Evolutionary conservation across 2,888 invertebrate genomes (phyloP).

Genomic region (Cyrtodaria siliqua): DNA sequence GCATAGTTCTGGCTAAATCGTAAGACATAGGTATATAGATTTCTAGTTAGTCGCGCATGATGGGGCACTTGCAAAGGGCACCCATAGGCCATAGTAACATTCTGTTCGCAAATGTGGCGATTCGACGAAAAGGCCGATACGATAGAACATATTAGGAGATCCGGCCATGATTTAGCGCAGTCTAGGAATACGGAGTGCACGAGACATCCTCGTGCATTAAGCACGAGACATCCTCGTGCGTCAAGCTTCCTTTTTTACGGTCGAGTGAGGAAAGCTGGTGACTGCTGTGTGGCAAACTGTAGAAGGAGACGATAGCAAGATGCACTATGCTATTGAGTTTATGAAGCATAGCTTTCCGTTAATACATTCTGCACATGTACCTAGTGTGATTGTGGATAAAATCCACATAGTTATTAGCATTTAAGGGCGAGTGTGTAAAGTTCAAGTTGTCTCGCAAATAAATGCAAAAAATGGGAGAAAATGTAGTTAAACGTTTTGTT

Average conservation of each 20-base stretch:
- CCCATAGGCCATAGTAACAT: too few species aligned
- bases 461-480: too few species aligned
- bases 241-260: too few species aligned
- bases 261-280: too few species aligned
- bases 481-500: too few species aligned
- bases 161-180: not conserved
- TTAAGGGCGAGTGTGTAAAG: not conserved
- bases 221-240: too few species aligned
- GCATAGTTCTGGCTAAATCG: not conserved
- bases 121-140: slow-evolving; percentile 1
- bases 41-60: too few species aligned
- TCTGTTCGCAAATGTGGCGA: not conserved
- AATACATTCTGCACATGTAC: too few species aligned
- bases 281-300: not conserved
- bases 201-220: not conserved
- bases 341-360: too few species aligned
- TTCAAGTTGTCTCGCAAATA: too few species aligned
- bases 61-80: too few species aligned
- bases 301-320: not conserved
- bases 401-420: not conserved
- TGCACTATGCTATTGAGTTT: not conserved
- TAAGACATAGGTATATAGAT: too few species aligned
- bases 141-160: not conserved
- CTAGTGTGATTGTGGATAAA: not conserved
- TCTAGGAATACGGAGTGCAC: slow-evolving; percentile 5